phyloP scores from a whole-genome alignment of 2,888 invertebrate species.

The Drosophila helvetica region DNA sequence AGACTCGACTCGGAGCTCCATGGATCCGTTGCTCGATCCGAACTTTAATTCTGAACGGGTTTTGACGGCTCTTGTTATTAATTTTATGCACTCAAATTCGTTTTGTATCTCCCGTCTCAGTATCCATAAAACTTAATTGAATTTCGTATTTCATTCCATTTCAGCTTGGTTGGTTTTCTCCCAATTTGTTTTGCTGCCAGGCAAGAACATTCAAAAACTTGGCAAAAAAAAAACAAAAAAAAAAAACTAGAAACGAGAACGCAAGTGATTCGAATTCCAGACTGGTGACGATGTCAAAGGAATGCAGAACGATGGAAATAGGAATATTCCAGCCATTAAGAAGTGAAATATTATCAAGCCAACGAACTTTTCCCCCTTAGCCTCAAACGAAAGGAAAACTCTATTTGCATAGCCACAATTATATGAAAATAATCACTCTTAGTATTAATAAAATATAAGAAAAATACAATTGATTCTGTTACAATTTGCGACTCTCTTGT shows the following conservation, averaged over 20 bases:
- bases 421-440: too few relatives aligned
- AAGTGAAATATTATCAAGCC: neutral
- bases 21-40: conserved; percentile 3
- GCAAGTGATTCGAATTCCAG: neutral
- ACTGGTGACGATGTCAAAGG: conserved; percentile 4
- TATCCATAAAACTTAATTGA: conserved; percentile 38
- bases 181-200: conserved; percentile 9
- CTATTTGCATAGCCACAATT: too few relatives aligned
- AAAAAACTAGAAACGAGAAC: neutral
- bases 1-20: conserved; percentile 5
- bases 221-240: neutral
- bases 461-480: too few relatives aligned
- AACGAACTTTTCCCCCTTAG: neutral
- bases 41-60: conserved; percentile 64
- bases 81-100: conserved; percentile 47
- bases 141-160: conserved; percentile 23
- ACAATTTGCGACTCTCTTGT: neutral
- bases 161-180: conserved; percentile 24
- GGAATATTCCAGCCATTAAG: neutral
- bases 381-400: conserved; percentile 24
- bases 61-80: conserved; percentile 40
- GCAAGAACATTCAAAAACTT: neutral
- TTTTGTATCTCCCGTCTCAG: conserved; percentile 13
- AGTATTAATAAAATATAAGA: too few relatives aligned
- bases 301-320: conserved; percentile 1